Conservation (phyloP, 2,888 invertebrate genomes). For the Microctonus aethiopoides region DNA sequence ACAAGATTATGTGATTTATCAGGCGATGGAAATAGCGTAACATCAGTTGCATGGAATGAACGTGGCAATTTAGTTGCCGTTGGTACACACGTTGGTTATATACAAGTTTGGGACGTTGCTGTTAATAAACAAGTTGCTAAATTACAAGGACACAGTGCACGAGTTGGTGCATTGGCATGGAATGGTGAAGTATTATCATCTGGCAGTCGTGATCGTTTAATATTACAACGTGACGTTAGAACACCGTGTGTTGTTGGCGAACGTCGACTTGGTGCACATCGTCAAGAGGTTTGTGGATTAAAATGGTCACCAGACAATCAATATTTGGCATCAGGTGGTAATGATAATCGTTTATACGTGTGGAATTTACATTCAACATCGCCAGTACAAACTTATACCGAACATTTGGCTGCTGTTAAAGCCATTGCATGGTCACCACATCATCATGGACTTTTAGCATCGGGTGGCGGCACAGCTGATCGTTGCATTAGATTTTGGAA, state of each 20-base stretch:
- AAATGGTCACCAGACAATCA: slow-evolving; percentile 99
- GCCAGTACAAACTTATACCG: slow-evolving; percentile 95
- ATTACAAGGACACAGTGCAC: slow-evolving; percentile 90
- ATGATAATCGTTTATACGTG: slow-evolving; percentile 95
- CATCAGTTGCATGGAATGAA: slow-evolving; percentile 99
- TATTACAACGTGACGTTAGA: slow-evolving; percentile 93
- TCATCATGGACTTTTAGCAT: slow-evolving; percentile 95
- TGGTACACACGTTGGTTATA: slow-evolving; percentile 96
- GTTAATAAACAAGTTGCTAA: slow-evolving; percentile 88
- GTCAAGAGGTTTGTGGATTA: slow-evolving; percentile 97
- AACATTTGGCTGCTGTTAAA: slow-evolving; percentile 97
- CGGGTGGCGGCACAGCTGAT: slow-evolving; percentile 99
- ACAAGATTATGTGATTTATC: slow-evolving; percentile 95
- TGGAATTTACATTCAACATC: slow-evolving; percentile 89
- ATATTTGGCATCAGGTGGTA: slow-evolving; percentile 97
- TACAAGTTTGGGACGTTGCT: slow-evolving; percentile 98
- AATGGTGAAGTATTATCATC: slow-evolving; percentile 97
- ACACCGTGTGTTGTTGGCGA: slow-evolving; percentile 82
- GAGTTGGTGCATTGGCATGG: slow-evolving; percentile 96
- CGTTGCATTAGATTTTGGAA: slow-evolving; percentile 98
- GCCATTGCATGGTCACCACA: slow-evolving; percentile 99
- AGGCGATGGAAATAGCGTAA: slow-evolving; percentile 93
- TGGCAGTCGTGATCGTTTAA: slow-evolving; percentile 93
- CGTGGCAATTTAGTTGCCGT: slow-evolving; percentile 96
- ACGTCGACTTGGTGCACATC: slow-evolving; percentile 87